phyloP scores from a whole-genome alignment of 2,113 vertebrate species.

The Aramus guarauna region DNA sequence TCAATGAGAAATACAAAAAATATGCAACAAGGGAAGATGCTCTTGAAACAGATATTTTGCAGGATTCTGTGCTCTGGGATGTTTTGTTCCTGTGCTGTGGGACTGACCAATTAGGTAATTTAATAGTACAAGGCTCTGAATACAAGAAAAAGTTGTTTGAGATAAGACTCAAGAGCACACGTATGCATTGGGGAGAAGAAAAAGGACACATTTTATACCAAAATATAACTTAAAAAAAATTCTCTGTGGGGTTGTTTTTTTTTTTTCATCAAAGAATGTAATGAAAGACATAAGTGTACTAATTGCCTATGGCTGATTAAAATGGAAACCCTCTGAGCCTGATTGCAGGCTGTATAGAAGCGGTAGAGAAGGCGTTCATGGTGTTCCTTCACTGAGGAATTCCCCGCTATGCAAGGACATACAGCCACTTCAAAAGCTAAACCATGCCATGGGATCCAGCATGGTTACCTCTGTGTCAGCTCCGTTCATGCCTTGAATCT shows the following conservation, averaged over 20 bases:
- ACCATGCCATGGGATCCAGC: background rate
- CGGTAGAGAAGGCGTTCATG: background rate
- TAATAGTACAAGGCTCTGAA: background rate
- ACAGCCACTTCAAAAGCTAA: background rate
- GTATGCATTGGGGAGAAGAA: background rate
- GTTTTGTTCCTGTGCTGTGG: background rate
- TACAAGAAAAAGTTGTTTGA: background rate
- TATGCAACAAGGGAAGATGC: background rate
- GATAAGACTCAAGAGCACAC: background rate
- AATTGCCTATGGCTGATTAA: background rate
- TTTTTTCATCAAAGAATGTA: background rate
- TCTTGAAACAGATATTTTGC: background rate
- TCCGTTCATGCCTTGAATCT: background rate
- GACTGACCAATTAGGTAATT: background rate
- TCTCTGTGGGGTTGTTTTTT: background rate
- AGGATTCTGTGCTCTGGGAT: background rate
- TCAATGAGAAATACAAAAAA: background rate
- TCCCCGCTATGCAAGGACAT: background rate
- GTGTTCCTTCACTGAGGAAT: background rate
- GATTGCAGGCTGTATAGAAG: background rate
- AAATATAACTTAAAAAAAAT: background rate
- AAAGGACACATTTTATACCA: background rate
- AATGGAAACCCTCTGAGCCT: background rate
- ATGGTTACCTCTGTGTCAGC: fast-evolving
- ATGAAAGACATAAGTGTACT: background rate